These are phyloP conservation scores for Eilema sororculum DNA, from an alignment of 2,888 invertebrate species.

Conservation along the genomic window DNA sequence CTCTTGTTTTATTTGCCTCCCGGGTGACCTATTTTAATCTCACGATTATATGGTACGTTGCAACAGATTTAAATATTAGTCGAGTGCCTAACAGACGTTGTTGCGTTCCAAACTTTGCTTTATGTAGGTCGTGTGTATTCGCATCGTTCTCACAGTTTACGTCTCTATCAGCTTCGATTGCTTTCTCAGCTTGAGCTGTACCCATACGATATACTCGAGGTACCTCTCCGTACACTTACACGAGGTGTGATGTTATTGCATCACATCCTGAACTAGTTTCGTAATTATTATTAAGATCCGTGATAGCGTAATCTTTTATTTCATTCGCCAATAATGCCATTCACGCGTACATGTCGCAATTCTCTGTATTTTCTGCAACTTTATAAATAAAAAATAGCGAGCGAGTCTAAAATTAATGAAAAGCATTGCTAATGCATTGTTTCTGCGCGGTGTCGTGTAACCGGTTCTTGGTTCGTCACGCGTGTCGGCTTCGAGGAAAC, in stretches of 20 bases:
- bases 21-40: slow-evolving; percentile 68
- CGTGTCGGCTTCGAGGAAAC: slow-evolving; percentile 79
- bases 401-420: slow-evolving; percentile 72
- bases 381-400: slow-evolving; percentile 64
- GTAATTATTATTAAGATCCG: slow-evolving; percentile 53
- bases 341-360: slow-evolving; percentile 53
- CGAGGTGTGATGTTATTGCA: slow-evolving; percentile 50
- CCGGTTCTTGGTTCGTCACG: slow-evolving; percentile 78
- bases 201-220: slow-evolving; percentile 44
- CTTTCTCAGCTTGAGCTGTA: slow-evolving; percentile 52
- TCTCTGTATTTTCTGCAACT: slow-evolving; percentile 56
- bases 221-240: slow-evolving; percentile 44
- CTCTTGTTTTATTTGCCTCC: slow-evolving; percentile 60
- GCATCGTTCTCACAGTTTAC: slow-evolving; percentile 64
- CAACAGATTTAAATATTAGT: slow-evolving; percentile 55
- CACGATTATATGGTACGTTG: slow-evolving; percentile 59
- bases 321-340: slow-evolving; percentile 52
- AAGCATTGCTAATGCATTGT: slow-evolving; percentile 77
- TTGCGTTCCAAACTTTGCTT: slow-evolving; percentile 49
- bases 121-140: slow-evolving; percentile 60
- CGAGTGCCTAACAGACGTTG: slow-evolving; percentile 48
- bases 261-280: slow-evolving; percentile 56
- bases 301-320: slow-evolving; percentile 55
- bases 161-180: slow-evolving; percentile 53
- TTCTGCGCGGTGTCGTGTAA: slow-evolving; percentile 78